These are phyloP conservation scores for Dexiosoma caninum DNA, from an alignment of 2,888 invertebrate genomes.

Conservation along the genomic window DNA sequence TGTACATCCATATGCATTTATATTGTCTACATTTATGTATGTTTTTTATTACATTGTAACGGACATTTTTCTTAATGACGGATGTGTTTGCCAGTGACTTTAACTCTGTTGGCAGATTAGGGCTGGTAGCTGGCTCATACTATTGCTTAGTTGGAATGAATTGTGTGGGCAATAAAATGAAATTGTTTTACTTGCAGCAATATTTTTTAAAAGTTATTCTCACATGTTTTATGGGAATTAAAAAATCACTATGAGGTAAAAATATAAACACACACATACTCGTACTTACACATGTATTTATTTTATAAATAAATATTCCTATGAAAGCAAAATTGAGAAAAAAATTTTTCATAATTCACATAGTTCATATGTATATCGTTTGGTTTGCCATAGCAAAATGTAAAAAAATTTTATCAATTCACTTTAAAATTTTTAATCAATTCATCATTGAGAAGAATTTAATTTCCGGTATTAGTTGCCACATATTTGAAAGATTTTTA, in stretches of 20 bases:
- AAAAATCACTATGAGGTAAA: not conserved
- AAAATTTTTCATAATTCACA: no score
- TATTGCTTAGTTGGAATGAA: not conserved
- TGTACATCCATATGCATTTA: not conserved
- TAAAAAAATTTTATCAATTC: no score
- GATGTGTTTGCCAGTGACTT: not conserved
- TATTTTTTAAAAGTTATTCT: not conserved
- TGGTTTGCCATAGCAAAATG: no score
- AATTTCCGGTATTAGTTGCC: no score
- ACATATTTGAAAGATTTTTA: no score
- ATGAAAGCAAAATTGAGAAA: no score
- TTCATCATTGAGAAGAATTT: no score
- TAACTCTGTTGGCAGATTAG: conserved; percentile 11
- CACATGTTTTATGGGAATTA: conserved; percentile 3
- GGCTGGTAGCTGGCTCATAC: not conserved
- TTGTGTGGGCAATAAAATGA: not conserved
- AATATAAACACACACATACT: no score
- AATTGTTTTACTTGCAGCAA: not conserved
- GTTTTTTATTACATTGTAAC: not conserved
- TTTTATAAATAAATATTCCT: no score
- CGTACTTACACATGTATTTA: no score
- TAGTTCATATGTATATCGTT: no score
- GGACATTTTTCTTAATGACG: not conserved
- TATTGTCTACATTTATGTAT: not conserved
- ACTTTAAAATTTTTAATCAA: no score